Conservation (phyloP, 2,888 invertebrate genomes). For the Augochlorella aurata region DNA sequence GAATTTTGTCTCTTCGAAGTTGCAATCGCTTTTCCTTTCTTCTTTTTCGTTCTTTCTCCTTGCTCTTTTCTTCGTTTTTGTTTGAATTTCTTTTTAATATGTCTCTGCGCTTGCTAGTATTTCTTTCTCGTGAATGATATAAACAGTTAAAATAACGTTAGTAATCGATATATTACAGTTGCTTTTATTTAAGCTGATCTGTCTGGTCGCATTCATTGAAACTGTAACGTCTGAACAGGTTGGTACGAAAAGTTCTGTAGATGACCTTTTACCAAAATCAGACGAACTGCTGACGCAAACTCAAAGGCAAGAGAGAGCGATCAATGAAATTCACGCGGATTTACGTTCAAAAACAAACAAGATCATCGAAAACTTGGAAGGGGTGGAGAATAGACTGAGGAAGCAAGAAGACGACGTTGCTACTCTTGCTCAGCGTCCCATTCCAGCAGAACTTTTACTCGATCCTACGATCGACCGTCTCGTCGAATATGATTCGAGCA, state of each 20-base stretch:
- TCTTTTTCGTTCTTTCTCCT: no score
- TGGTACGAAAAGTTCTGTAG: constrained; percentile 93
- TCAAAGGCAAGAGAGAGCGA: constrained; percentile 92
- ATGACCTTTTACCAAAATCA: constrained; percentile 92
- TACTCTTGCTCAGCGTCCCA: constrained; percentile 89
- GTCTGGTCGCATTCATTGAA: neutral
- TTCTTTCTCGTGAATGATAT: neutral
- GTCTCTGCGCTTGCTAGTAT: neutral
- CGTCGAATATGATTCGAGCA: constrained; percentile 90
- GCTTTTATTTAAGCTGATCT: neutral
- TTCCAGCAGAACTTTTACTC: constrained; percentile 88
- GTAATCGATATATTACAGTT: neutral
- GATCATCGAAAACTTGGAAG: constrained; percentile 93
- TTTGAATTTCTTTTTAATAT: neutral
- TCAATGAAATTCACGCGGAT: constrained; percentile 93
- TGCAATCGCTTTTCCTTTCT: no score
- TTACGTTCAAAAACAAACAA: constrained; percentile 91
- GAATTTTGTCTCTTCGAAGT: no score
- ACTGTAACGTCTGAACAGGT: constrained; percentile 76
- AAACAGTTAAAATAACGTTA: neutral
- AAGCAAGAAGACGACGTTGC: constrained; percentile 94
- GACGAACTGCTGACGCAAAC: constrained; percentile 93
- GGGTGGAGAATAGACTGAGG: constrained; percentile 91
- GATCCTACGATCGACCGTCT: constrained; percentile 91
- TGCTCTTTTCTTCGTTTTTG: no score